These are phyloP conservation scores for Etheostoma nigrum DNA, from an alignment of 2,797 vertebrate species.

Conservation along the genomic window DNA sequence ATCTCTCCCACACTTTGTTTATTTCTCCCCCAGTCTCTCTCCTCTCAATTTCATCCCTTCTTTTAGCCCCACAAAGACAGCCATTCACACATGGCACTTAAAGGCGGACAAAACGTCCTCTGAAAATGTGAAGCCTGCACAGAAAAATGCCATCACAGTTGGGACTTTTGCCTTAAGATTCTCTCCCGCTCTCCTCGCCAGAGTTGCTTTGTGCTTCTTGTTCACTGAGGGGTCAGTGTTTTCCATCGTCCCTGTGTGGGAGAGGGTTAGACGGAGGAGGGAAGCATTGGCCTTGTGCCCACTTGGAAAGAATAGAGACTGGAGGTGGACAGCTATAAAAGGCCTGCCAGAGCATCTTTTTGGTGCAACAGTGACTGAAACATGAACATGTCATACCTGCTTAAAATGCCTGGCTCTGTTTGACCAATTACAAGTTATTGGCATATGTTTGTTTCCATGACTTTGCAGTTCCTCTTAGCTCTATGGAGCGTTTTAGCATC, in stretches of 20 bases:
- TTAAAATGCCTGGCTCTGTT: constrained; percentile 42
- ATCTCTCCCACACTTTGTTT: constrained; percentile 34
- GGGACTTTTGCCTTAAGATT: constrained; percentile 63
- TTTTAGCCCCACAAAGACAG: constrained; percentile 68
- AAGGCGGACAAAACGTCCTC: constrained; percentile 65
- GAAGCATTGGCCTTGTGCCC: constrained; percentile 61
- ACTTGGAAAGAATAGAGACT: constrained; percentile 49
- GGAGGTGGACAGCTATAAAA: constrained; percentile 62
- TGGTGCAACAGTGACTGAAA: constrained; percentile 42
- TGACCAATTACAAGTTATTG: not conserved
- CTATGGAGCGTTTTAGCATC: not conserved
- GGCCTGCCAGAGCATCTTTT: constrained; percentile 61
- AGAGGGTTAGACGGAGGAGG: constrained; percentile 45
- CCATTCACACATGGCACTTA: constrained; percentile 69
- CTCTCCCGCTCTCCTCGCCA: constrained; percentile 40
- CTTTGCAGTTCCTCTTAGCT: not conserved
- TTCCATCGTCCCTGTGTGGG: constrained; percentile 66
- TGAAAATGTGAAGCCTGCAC: constrained; percentile 57
- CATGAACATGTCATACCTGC: constrained; percentile 62
- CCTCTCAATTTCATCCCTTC: constrained; percentile 73
- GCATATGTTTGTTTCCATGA: not conserved
- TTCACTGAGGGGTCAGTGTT: constrained; percentile 75
- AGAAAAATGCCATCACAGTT: constrained; percentile 65
- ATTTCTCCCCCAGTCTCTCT: constrained; percentile 43
- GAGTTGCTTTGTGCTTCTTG: constrained; percentile 48